Evolutionary conservation across 2,797 vertebrate genomes (phyloP).

Genomic region (Florisuga fusca): DNA sequence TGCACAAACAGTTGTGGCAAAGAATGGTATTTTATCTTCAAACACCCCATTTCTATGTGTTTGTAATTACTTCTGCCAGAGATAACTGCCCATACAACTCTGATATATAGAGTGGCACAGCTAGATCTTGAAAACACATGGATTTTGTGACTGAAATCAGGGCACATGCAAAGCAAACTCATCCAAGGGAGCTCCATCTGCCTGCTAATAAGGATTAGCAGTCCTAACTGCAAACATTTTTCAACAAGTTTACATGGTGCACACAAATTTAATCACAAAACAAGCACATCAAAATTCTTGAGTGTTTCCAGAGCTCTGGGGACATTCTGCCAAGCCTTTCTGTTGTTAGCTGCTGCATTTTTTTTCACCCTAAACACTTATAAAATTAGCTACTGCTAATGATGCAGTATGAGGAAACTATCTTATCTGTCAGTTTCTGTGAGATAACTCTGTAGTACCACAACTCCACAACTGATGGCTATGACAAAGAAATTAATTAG

Average conservation of each 20-base stretch:
- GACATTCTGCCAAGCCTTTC: neutral
- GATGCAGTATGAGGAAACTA: neutral
- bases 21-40: neutral
- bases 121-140: neutral
- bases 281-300: neutral
- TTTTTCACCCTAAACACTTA: neutral
- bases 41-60: neutral
- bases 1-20: neutral
- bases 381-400: neutral
- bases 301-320: neutral
- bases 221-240: neutral
- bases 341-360: neutral
- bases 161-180: neutral
- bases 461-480: neutral
- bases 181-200: neutral
- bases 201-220: neutral
- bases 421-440: neutral
- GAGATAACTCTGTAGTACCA: neutral
- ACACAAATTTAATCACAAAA: neutral
- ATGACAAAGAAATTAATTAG: neutral
- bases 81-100: neutral
- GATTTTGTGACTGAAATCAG: neutral
- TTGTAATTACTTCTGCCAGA: neutral
- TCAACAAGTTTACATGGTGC: neutral
- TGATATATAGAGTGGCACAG: neutral